phyloP scores from a whole-genome alignment of 2,113 vertebrate species.

The Tyto alba region DNA sequence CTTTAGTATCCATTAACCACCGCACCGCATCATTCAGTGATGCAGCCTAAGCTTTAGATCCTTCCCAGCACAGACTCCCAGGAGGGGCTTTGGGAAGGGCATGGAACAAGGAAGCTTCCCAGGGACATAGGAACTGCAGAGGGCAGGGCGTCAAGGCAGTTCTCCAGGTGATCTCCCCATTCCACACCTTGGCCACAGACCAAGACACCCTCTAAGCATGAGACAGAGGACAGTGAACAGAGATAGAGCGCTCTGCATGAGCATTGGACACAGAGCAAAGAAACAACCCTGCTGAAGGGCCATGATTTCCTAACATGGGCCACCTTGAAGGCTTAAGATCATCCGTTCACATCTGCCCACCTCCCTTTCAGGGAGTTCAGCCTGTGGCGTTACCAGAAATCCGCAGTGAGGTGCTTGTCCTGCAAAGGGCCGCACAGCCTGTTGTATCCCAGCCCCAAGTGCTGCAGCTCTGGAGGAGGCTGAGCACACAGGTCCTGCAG shows the following conservation, averaged over 20 bases:
- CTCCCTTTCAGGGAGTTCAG: not conserved
- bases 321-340: not conserved
- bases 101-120: not conserved
- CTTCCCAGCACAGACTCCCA: not conserved
- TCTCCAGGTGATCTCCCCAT: not conserved
- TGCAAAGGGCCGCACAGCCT: constrained; percentile 60
- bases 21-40: not conserved
- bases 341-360: not conserved
- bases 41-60: not conserved
- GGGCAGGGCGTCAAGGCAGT: not conserved
- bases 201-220: not conserved
- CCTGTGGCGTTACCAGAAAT: constrained; percentile 73
- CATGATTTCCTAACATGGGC: not conserved
- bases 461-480: constrained; percentile 69
- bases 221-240: not conserved
- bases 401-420: constrained; percentile 55
- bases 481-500: constrained; percentile 63
- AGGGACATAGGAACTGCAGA: not conserved
- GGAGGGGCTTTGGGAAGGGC: not conserved
- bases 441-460: constrained; percentile 82
- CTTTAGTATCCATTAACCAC: not conserved
- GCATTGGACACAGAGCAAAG: not conserved
- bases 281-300: not conserved
- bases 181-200: not conserved
- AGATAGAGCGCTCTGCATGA: not conserved